A percentile compares a stretch with the other conserved stretches of the same genome.
phyloP scores from a whole-genome alignment of 2,888 invertebrate genomes.

The Listrodromus nycthemerus region DNA sequence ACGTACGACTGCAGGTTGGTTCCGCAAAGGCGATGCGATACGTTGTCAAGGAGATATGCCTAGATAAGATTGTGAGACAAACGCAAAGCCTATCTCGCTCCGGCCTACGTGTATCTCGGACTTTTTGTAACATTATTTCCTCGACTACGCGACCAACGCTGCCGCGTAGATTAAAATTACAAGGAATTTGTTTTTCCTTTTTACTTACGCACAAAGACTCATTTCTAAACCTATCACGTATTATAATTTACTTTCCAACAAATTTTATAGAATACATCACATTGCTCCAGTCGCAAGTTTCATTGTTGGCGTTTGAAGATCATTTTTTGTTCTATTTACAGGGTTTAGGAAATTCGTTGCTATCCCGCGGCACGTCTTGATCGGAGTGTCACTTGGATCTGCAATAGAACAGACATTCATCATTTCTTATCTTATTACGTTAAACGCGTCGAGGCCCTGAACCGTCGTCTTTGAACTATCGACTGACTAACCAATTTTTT shows the following conservation, averaged over 20 bases:
- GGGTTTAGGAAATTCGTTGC: slow-evolving; percentile 72
- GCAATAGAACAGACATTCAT: slow-evolving; percentile 74
- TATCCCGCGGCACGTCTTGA: slow-evolving; percentile 71
- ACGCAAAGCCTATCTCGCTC: slow-evolving; percentile 24
- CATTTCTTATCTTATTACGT: slow-evolving; percentile 8
- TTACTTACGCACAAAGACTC: slow-evolving; percentile 10
- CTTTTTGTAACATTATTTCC: neutral
- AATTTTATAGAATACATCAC: slow-evolving; percentile 45
- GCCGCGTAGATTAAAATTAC: neutral
- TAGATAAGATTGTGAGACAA: slow-evolving; percentile 77
- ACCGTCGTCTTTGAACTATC: slow-evolving; percentile 7
- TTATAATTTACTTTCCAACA: slow-evolving; percentile 54
- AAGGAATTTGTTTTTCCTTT: neutral
- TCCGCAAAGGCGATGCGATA: slow-evolving; percentile 39
- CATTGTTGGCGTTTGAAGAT: slow-evolving; percentile 58
- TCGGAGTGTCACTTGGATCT: slow-evolving; percentile 78
- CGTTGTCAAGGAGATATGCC: slow-evolving; percentile 73
- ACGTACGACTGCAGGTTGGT: slow-evolving; percentile 31
- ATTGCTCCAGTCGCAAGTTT: slow-evolving; percentile 34
- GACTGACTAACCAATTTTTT: slow-evolving; percentile 1
- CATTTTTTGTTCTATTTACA: slow-evolving; percentile 76
- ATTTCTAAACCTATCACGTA: slow-evolving; percentile 19
- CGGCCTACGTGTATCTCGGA: neutral
- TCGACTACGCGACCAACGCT: neutral
- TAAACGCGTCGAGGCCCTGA: neutral